Base-by-base conservation (phyloP, 2,888 invertebrate genomes). In the Pollenia labialis region DNA sequence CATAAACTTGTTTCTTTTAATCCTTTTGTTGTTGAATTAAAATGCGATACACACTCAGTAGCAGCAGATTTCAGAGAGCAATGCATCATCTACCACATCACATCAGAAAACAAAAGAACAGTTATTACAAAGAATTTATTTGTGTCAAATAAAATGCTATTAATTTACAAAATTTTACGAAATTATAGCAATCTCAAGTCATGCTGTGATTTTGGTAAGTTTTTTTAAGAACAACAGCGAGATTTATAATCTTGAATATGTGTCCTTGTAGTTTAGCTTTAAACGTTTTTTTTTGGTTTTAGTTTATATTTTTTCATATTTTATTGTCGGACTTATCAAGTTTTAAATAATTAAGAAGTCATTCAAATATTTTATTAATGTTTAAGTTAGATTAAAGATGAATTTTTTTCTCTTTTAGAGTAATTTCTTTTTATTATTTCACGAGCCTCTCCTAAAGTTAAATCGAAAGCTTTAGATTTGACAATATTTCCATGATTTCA, bases 1-100 rank as follows among this genome's bases (percentile, higher is more conserved):
- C 11, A 62, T 60, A 46, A n/a, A 80, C 52, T 68, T 80, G 58
- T 64, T 69, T 60, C 62, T 71, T 54, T 83, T 79, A 75, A 82
- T 79, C 68, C 79, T 79, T 74, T 82, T 85, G 77, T 82, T 82
- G 77, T 60, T 74, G 77, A 79, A 69, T 79, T 82, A 75, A 79
- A 85, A 54, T 81, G 72, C 72, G 60, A 54, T 68, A 56, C 68
- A 74, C 71, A 62, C 52, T 42, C 60, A 18, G 50, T 46, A 18
- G 44, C 52, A 85, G 44, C n/a, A 69, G 40, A 71, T 71, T 64
- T 64, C 54, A 69, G 10, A 62, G 46, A 69, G 68, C 75, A 85
- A 71, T 75, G 75, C 56, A 85, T 81, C 75, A 80, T 81, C 23
- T 58, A 71, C 54, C 75, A 48, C 52, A 76, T 18, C 56, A 62